Percentiles rank a stretch among this genome's conserved stretches.
Conservation (phyloP, 1,140 invertebrate species). For the Sesamia nonagrioides region DNA sequence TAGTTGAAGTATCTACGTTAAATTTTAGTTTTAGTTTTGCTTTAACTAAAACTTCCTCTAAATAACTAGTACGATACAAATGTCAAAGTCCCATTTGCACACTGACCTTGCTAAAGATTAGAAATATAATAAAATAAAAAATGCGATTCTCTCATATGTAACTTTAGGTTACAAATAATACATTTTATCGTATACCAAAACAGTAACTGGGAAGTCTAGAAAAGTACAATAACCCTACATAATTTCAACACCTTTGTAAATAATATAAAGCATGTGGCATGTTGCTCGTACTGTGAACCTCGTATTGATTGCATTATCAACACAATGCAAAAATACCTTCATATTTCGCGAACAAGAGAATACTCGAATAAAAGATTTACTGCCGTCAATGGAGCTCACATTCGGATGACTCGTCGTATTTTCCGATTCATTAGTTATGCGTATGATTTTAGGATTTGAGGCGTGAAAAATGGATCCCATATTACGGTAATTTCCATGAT, state of each 20-base stretch:
- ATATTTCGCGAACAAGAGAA: not conserved
- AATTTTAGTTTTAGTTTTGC: too few relatives aligned
- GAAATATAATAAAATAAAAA: too few relatives aligned
- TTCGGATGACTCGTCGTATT: constrained; percentile 22
- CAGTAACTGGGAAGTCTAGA: too few relatives aligned
- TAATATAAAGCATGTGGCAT: not conserved
- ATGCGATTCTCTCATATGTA: too few relatives aligned
- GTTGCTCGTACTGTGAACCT: not conserved
- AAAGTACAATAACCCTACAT: not conserved
- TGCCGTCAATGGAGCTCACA: constrained; percentile 13
- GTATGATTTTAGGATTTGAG: constrained; percentile 31
- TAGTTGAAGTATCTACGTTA: too few relatives aligned
- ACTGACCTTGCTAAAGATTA: too few relatives aligned
- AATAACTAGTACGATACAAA: too few relatives aligned
- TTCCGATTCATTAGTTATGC: constrained; percentile 37
- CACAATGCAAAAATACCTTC: constrained; percentile 14
- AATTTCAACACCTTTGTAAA: not conserved
- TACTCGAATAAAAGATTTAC: constrained; percentile 26
- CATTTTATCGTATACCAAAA: too few relatives aligned
- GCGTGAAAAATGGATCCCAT: constrained; percentile 18
- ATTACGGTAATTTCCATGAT: constrained; percentile 25
- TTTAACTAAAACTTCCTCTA: too few relatives aligned
- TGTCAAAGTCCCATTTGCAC: too few relatives aligned
- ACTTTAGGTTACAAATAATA: too few relatives aligned
- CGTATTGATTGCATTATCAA: not conserved